Evolutionary conservation across 92 coral and sea anemone species (phyloP).

Genomic region (Galaxea fascicularis): DNA sequence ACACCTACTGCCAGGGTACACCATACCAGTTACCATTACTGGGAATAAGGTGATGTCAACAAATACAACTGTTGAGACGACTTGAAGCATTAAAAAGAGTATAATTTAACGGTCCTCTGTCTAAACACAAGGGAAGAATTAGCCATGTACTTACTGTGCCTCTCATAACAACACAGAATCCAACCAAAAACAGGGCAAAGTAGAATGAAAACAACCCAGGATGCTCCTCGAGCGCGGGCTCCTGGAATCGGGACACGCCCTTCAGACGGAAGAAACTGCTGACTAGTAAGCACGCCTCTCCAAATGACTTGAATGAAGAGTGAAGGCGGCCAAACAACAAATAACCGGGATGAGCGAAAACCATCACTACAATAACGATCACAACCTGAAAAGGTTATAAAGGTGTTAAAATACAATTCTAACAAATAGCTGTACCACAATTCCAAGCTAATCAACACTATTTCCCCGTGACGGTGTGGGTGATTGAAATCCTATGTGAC

Average conservation of each 20-base stretch:
- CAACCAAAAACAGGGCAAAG: constrained; percentile 53
- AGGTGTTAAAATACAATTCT: background rate
- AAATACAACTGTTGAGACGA: too few relatives aligned
- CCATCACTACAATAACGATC: constrained; percentile 43
- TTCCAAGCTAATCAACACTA: too few relatives aligned
- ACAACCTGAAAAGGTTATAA: constrained; percentile 48
- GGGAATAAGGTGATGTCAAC: too few relatives aligned
- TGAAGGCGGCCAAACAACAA: constrained; percentile 72
- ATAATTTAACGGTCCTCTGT: too few relatives aligned
- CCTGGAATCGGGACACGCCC: constrained; percentile 62
- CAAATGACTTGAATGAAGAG: constrained; percentile 68
- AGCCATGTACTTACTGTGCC: constrained; percentile 17
- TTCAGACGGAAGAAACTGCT: constrained; percentile 68
- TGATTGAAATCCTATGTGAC: background rate
- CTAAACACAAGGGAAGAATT: too few relatives aligned
- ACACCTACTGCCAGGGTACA: too few relatives aligned
- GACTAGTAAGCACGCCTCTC: constrained; percentile 56
- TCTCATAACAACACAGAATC: constrained; percentile 61
- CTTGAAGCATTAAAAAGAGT: too few relatives aligned
- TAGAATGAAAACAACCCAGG: constrained; percentile 57
- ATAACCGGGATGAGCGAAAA: constrained; percentile 80
- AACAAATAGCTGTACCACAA: too few relatives aligned
- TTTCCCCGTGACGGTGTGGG: background rate
- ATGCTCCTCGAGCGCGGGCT: constrained; percentile 18
- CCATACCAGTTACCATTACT: too few relatives aligned